Base-by-base conservation (phyloP, 1,140 invertebrate genomes). In the Rhizoglyphus robini region DNA sequence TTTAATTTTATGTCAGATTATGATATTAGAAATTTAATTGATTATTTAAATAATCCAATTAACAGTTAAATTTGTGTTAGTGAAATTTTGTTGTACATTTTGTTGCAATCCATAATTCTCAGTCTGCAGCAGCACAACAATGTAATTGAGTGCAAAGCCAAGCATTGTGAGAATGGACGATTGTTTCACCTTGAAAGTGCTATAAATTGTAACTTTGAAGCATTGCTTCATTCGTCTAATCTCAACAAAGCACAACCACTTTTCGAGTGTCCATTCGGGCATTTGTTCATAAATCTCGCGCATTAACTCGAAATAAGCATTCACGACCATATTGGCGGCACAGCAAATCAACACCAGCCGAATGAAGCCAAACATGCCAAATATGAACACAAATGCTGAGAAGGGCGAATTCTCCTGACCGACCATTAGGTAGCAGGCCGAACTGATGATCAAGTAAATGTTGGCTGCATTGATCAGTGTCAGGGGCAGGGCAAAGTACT, bases 201-300 rank as follows among this genome's bases (percentile, higher is more conserved):
- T n/a, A n/a, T n/a, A n/a, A n/a, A n/a, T n/a, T n/a, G n/a, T n/a
- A n/a, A n/a, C n/a, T n/a, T n/a, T n/a, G n/a, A n/a, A n/a, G n/a
- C n/a, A n/a, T n/a, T n/a, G n/a, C n/a, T n/a, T n/a, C n/a, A n/a
- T n/a, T n/a, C n/a, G n/a, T n/a, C n/a, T 60, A 2, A 60, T 29
- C 29, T 60, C 58, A 11, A 60, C 23, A 60, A 60, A 60, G 29
- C 58, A 32, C 30, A 60, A 13, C 58, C 58, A 60, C 15, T 20
- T 27, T 27, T 46, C 8, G 1, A 60, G 30, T 13, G 15, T 23
- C 58, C 58, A 60, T n/a, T 60, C 15, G 15, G 15, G 15, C 3
- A 32, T 13, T n/a, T 60, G 15, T 46, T 60, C 58, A 46, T 60
- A 60, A n/a, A 60, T 29, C 13, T 4, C 27, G 23, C 58, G 58